Percentiles rank a stretch among this genome's conserved stretches.
These are phyloP conservation scores for Drosophila mojavensis DNA, from an alignment of 1,140 invertebrate species.

Conservation along the genomic window DNA sequence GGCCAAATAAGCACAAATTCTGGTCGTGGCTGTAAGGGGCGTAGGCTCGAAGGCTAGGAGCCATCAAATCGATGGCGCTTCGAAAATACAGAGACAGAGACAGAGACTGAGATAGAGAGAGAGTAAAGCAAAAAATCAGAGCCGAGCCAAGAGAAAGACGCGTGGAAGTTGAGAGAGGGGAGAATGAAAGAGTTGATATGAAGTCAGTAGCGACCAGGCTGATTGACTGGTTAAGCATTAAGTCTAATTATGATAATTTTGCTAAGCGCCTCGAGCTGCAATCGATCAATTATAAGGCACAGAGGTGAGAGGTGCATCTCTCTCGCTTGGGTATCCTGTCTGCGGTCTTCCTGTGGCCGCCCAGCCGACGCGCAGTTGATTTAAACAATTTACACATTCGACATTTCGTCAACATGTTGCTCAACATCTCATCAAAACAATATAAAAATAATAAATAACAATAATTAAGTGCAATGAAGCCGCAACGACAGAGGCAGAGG, in stretches of 20 bases:
- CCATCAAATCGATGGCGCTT: conserved; percentile 17
- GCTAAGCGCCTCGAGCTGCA: conserved; percentile 65
- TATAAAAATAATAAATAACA: conserved; percentile 83
- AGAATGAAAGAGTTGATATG: conserved; percentile 8
- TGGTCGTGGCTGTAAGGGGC: not conserved
- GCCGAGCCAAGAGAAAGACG: not conserved
- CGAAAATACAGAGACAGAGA: conserved; percentile 8
- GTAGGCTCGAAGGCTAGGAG: conserved; percentile 9
- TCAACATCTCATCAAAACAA: conserved; percentile 81
- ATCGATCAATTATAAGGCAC: conserved; percentile 75
- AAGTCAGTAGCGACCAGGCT: conserved; percentile 23
- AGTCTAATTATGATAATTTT: conserved; percentile 81
- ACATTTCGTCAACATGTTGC: conserved; percentile 81
- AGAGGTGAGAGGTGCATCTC: conserved; percentile 16
- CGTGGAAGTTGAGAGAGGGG: not conserved
- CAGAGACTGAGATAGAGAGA: not conserved
- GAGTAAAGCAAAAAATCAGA: conserved; percentile 2
- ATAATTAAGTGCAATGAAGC: conserved; percentile 81
- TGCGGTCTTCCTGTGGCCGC: not conserved
- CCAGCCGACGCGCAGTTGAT: conserved; percentile 46
- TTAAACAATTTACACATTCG: conserved; percentile 81
- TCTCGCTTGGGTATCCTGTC: not conserved
- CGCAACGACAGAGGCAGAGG: conserved; percentile 19
- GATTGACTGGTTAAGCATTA: conserved; percentile 56
- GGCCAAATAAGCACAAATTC: conserved; percentile 1